phyloP scores from a whole-genome alignment of 2,797 vertebrate species.

The Myiotriccus ornatus region DNA sequence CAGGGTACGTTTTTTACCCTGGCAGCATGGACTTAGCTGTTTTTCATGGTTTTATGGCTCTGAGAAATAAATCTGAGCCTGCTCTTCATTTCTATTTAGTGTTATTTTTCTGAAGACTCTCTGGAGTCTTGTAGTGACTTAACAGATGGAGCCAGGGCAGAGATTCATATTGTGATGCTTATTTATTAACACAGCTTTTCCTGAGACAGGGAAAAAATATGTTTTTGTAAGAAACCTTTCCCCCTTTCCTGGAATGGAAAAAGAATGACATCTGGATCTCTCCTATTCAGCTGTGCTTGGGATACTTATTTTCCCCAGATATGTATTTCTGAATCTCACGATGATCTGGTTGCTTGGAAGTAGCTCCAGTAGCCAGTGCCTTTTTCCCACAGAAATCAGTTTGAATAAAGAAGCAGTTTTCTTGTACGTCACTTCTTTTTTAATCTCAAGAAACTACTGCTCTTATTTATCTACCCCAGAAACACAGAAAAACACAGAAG shows the following conservation, averaged over 20 bases:
- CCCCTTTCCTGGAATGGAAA: conserved; percentile 6
- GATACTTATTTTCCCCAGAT: conserved; percentile 13
- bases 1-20: neutral
- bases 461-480: neutral
- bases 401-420: neutral
- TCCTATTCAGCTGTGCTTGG: neutral
- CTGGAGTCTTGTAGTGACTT: neutral
- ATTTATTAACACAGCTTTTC: conserved; percentile 36
- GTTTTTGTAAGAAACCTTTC: conserved; percentile 30
- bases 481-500: neutral
- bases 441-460: neutral
- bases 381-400: conserved; percentile 28
- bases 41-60: neutral
- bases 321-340: neutral
- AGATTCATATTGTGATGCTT: neutral
- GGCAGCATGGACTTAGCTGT: neutral
- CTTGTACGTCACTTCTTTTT: neutral
- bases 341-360: neutral
- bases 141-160: conserved; percentile 36
- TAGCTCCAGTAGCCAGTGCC: neutral
- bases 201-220: conserved; percentile 15
- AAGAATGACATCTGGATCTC: conserved; percentile 44
- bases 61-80: neutral
- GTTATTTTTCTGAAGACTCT: neutral
- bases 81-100: neutral